Percentiles rank a stretch among this genome's conserved stretches.
phyloP scores from a whole-genome alignment of 92 coral and sea anemone species.

The Scolanthus callimorphus region DNA sequence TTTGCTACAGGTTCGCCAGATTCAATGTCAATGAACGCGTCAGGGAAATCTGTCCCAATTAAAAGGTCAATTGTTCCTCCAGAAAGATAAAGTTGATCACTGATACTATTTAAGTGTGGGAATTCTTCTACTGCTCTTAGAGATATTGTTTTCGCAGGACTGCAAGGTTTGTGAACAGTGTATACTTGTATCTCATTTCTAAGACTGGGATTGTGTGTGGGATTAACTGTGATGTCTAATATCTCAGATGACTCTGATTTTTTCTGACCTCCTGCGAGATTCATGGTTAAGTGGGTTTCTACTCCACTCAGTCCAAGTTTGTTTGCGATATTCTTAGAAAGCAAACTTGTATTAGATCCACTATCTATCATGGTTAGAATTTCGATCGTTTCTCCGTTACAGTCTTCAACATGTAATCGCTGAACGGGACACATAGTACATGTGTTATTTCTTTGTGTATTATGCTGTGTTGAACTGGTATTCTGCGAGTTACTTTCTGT shows the following conservation, averaged over 20 bases:
- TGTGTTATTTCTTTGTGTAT: not conserved
- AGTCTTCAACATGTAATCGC: conserved; percentile 32
- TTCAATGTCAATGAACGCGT: conserved; percentile 45
- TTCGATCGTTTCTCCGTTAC: conserved; percentile 33
- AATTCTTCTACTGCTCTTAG: conserved; percentile 18
- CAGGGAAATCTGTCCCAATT: conserved; percentile 57
- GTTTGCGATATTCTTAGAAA: conserved; percentile 22
- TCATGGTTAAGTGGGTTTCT: conserved; percentile 59
- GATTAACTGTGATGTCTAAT: conserved; percentile 29
- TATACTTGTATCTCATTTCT: conserved; percentile 40
- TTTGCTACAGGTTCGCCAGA: conserved; percentile 56
- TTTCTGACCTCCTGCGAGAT: conserved; percentile 54
- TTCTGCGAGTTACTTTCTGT: not conserved
- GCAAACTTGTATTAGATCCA: conserved; percentile 24
- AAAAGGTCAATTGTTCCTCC: conserved; percentile 65
- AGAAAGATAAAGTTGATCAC: conserved; percentile 26
- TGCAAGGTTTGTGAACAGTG: conserved; percentile 61
- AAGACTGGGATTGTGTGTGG: conserved; percentile 39
- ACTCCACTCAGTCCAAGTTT: conserved; percentile 35
- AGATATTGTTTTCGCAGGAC: conserved; percentile 47
- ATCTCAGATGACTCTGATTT: conserved; percentile 51
- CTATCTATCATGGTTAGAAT: conserved; percentile 58
- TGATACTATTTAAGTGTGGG: conserved; percentile 29
- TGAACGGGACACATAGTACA: conserved; percentile 58
- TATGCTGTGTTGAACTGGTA: conserved; percentile 1